These are phyloP conservation scores for Mormyrus iriodes DNA, from an alignment of 2,113 vertebrate species.

Conservation along the genomic window DNA sequence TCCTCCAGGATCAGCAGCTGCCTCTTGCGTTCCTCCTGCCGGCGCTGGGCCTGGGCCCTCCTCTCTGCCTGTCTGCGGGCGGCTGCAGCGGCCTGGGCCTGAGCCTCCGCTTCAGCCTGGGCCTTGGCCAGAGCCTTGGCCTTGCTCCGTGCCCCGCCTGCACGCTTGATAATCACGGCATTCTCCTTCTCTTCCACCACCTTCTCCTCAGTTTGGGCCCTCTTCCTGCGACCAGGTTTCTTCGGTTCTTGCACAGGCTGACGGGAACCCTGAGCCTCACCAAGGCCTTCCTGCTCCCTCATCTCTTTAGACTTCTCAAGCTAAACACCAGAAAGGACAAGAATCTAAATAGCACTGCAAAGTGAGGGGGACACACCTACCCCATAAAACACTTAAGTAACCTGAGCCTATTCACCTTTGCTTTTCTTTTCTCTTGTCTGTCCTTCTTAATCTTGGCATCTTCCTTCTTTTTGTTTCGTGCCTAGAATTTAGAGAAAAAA, in stretches of 20 bases:
- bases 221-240: conserved; percentile 57
- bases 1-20: conserved; percentile 88
- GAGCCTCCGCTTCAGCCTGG: conserved; percentile 66
- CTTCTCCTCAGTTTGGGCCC: conserved; percentile 34
- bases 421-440: conserved; percentile 71
- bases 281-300: conserved; percentile 27
- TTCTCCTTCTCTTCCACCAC: conserved; percentile 53
- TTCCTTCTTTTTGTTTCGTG: conserved; percentile 79
- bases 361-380: neutral
- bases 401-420: conserved; percentile 59
- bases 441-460: conserved; percentile 72
- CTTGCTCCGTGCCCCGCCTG: conserved; percentile 64
- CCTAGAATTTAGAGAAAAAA: conserved; percentile 53
- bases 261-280: conserved; percentile 25
- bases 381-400: neutral
- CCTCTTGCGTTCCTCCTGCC: conserved; percentile 78
- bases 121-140: conserved; percentile 71
- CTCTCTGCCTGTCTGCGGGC: conserved; percentile 70
- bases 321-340: conserved; percentile 41
- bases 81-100: conserved; percentile 51
- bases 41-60: conserved; percentile 67
- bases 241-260: conserved; percentile 42
- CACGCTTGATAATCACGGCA: conserved; percentile 51
- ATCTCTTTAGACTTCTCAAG: conserved; percentile 62
- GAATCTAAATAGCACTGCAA: neutral